Evolutionary conservation across 2,888 invertebrate genomes (phyloP).

Genomic region (Drosophila falleni): DNA sequence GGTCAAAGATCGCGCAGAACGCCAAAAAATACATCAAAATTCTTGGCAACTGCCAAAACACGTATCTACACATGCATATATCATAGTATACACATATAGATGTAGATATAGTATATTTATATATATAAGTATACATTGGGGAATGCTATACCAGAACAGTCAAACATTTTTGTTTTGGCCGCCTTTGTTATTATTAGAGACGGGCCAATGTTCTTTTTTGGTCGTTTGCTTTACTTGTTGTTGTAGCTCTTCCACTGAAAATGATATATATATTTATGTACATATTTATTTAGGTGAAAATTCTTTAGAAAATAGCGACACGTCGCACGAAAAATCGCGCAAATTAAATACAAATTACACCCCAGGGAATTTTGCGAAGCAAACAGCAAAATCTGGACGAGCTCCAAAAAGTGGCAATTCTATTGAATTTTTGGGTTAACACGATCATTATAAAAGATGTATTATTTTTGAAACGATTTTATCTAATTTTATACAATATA

Average conservation of each 20-base stretch:
- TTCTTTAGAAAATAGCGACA: conserved; percentile 67
- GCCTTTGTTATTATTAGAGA: conserved; percentile 76
- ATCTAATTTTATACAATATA: neutral
- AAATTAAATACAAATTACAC: conserved; percentile 62
- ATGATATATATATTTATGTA: conserved; percentile 34
- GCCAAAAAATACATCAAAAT: conserved; percentile 75
- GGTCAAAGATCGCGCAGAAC: conserved; percentile 52
- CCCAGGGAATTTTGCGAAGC: conserved; percentile 41
- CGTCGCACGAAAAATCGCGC: conserved; percentile 40
- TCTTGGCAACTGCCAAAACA: conserved; percentile 66
- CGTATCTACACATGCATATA: conserved; percentile 7
- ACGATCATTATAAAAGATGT: conserved; percentile 8
- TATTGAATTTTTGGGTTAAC: conserved; percentile 9
- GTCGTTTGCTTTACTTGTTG: conserved; percentile 48
- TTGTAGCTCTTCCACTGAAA: conserved; percentile 42
- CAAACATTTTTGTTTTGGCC: conserved; percentile 60
- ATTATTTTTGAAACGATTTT: neutral
- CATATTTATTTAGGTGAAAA: conserved; percentile 67
- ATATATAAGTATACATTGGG: conserved; percentile 19
- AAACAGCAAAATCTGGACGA: conserved; percentile 3
- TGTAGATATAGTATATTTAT: conserved; percentile 9
- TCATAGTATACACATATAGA: conserved; percentile 7
- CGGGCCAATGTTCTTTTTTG: conserved; percentile 57
- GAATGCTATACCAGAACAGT: conserved; percentile 36
- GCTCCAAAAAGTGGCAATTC: conserved; percentile 23